Base-by-base conservation (phyloP, 1,140 invertebrate genomes). In the Platyura marginata region DNA sequence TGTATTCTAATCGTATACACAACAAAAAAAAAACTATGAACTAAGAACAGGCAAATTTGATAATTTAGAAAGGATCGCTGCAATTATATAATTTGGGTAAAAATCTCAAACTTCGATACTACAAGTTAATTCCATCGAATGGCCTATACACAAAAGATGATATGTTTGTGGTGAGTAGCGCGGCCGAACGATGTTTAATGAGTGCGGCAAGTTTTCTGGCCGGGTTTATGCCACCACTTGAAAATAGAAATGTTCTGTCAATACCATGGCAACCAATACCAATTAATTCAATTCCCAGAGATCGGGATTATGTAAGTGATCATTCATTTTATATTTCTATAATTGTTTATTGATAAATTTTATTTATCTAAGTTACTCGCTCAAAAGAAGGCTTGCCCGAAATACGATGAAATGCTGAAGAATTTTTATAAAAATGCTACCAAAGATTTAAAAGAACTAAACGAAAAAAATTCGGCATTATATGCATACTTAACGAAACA, bases 241-340 rank as follows among this genome's bases (percentile, higher is more conserved):
- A 69, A 5, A 61, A 71, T 20, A 75, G 85, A 52, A 64, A 73
- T 44, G 89, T 88, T 72, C 71, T 85, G 51, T 56, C 67, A 0
- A 62, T 94, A 35, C 52, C 61, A 1, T 95, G 90, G 90, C 82
- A 86, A 50, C 90, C 90, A 0, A 77, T 94, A 50, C 83, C 89
- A 1, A 74, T 94, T 13, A 80, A 87, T 59, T 77, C 79, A 4
- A 59, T 74, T 33, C 76, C 81, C 0, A 70, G 67, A 39, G 47
- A 67, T 19, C 49, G 74, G 29, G 83, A 88, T 58, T 74, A 74
- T 56, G 82, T 87, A 68, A 63, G 61, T 63, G 25, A 47, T 22
- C 34, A 37, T 4, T 21, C 13, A 15, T 15, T 35, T 45, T 34
- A 42, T 25, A 47, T 40, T 22, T 44, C n/a, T 11, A 40, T 35